Evolutionary conservation across 2,888 invertebrate genomes (phyloP), one percentile per base, ranked within the genome.

Genomic region (Cryptus viduatorius): DNA sequence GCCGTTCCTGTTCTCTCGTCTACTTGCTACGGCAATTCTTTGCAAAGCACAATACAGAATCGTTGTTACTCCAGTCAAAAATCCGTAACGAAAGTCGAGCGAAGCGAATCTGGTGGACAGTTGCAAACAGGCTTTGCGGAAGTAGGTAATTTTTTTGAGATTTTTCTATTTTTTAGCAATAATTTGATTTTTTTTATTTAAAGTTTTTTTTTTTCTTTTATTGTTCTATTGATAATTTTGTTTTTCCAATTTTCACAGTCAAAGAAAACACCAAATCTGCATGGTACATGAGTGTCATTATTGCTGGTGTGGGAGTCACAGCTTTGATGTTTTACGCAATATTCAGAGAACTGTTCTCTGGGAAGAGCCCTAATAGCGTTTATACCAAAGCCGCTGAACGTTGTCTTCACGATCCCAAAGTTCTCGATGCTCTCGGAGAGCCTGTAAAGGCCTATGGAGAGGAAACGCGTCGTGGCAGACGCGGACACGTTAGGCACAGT

Each of bases 401-500:
- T 89, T 98, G 98, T 90, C 95, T 96, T 88, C 95, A 96, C 89
- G 96, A 98, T 94, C 94, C 96, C 4, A 95, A 96, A 90, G 95
- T 98, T 0, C 95, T 96, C 90, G 97, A 98, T 94, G 95, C 96
- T n/a, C 94, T 98, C 77, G 99, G 99, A n/a, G 95, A 96, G 84
- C 98, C 98, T 5, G 97, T 99, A 46, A 98, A 97, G 93, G 97
- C 97, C 1, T 98, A 96, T 94, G 98, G 98, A 0, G 98, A 98
- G 93, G 97, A 97, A 92, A 97, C 97, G 0, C 95, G 97, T 24
- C 95, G 98, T 87, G 96, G 98, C 56, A 95, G 98, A 85, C 95
- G 98, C 61, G 96, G 97, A 86, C 98, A 98, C 94, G 97, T 98
- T 59, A 97, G 97, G 87, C 97, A 98, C 94, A 94, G 95, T 65